Base-by-base conservation (phyloP, 1,140 invertebrate species). In the Drosophila orosa region DNA sequence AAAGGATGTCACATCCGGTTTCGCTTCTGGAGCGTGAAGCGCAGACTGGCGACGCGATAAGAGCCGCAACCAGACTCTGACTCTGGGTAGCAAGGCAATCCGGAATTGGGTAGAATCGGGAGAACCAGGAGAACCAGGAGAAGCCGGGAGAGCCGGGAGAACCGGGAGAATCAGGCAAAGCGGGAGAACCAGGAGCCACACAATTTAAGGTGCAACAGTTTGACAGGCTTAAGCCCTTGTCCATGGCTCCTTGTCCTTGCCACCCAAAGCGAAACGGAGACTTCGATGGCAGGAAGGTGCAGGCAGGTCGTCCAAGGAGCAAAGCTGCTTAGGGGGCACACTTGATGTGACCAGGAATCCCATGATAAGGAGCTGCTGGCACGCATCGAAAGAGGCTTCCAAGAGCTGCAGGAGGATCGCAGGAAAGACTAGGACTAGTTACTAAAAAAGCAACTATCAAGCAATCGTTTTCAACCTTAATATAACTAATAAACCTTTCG, bases 1-100 rank as follows among this genome's bases (percentile, higher is more conserved):
- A 91, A 91, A 91, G 89, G 85, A 91, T 91, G 89, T 91, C 89
- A 91, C 89, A 90, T 91, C 89, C 89, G 81, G 75, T 91, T 86
- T 80, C 80, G 74, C 57, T 81, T 90, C 78, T 81, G 85, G 85
- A 89, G 85, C 84, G 85, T 89, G 85, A 89, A 89, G 85, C 77
- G 80, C 66, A 80, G 85, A 65, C 75, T 86, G 75, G 66, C 75
- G 79, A 86, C 83, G 79, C 79, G 83, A 86, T 86, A 86, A 86
- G 83, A 82, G 66, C 62, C 61, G n/a, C 40, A 29, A 19, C 57
- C 72, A 40, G 72, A 33, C 37, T 19, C 25, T 25, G 39, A 37
- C 62, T 10, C 33, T 5, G 48, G 59, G 13, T 17, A 48, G 15
- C 12, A 10, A 37, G 24, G 25, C 57, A 50, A 40, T 29, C 47